These are phyloP conservation scores for Synergus umbraculus DNA, from an alignment of 2,888 invertebrate genomes.

Conservation along the genomic window DNA sequence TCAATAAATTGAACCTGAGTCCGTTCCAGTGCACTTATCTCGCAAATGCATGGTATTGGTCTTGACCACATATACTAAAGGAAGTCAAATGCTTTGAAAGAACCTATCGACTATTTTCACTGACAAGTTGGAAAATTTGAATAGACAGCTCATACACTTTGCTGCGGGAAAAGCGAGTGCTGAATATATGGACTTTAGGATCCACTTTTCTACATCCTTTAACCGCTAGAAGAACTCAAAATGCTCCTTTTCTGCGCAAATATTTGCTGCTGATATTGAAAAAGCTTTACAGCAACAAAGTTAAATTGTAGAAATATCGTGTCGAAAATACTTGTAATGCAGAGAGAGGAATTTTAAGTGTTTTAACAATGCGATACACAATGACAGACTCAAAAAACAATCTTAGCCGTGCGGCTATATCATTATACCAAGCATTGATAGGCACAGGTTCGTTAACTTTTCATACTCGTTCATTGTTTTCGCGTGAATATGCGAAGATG, in stretches of 20 bases:
- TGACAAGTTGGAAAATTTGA: conserved; percentile 35
- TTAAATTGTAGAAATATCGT: background rate
- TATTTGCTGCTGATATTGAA: background rate
- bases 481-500: conserved; percentile 35
- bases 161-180: conserved; percentile 9
- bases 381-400: conserved; percentile 23
- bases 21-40: conserved; percentile 29
- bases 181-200: background rate
- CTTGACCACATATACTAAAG: conserved; percentile 34
- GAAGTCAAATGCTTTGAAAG: conserved; percentile 28
- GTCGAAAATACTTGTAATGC: conserved; percentile 21
- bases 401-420: conserved; percentile 12
- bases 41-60: conserved; percentile 21
- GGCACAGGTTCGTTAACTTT: conserved; percentile 33
- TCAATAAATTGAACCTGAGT: conserved; percentile 36
- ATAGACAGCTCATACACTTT: conserved; percentile 38
- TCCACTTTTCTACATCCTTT: conserved; percentile 7
- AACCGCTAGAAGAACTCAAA: conserved; percentile 3
- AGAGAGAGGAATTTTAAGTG: conserved; percentile 9
- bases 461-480: conserved; percentile 36
- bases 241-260: background rate
- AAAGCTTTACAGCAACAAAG: background rate
- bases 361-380: conserved; percentile 20
- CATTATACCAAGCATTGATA: conserved; percentile 23
- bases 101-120: conserved; percentile 27